These are phyloP conservation scores for Polyommatus icarus DNA, from an alignment of 2,888 invertebrate genomes.

Conservation along the genomic window DNA sequence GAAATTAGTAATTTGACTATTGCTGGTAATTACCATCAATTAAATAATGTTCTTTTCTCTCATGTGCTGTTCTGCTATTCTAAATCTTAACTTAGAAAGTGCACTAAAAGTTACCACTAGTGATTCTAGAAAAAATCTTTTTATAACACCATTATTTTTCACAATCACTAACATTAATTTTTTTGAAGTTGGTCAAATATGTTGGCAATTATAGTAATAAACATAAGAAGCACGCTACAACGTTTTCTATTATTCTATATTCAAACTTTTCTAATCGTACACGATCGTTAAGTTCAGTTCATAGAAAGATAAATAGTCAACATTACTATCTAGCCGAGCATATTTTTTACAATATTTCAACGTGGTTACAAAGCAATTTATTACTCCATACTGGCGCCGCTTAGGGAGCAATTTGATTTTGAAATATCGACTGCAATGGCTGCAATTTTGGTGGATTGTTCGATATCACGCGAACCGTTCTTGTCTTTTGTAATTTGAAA, in stretches of 20 bases:
- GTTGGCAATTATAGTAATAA: neutral
- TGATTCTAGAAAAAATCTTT: too few species aligned
- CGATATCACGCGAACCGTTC: conserved; percentile 43
- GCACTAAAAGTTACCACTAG: too few species aligned
- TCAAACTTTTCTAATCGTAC: neutral
- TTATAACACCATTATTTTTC: too few species aligned
- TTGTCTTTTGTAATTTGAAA: conserved; percentile 43
- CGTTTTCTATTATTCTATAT: neutral
- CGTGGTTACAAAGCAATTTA: conserved; percentile 48
- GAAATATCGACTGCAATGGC: conserved; percentile 57
- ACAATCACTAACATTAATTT: too few species aligned
- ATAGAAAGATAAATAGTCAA: neutral
- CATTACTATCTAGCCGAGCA: neutral
- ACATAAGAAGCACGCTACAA: too few species aligned
- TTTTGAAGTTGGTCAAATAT: too few species aligned
- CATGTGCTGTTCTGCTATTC: too few species aligned
- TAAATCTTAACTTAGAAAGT: too few species aligned
- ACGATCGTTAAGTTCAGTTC: neutral
- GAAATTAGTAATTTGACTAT: neutral
- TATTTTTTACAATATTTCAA: conserved; percentile 32
- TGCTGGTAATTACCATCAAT: neutral
- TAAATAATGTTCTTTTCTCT: neutral
- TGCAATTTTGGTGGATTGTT: conserved; percentile 45
- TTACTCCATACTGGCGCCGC: conserved; percentile 56
- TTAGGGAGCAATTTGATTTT: conserved; percentile 58